Evolutionary conservation across 92 coral and sea anemone species (phyloP).

Genomic region (Desmophyllum pertusum): DNA sequence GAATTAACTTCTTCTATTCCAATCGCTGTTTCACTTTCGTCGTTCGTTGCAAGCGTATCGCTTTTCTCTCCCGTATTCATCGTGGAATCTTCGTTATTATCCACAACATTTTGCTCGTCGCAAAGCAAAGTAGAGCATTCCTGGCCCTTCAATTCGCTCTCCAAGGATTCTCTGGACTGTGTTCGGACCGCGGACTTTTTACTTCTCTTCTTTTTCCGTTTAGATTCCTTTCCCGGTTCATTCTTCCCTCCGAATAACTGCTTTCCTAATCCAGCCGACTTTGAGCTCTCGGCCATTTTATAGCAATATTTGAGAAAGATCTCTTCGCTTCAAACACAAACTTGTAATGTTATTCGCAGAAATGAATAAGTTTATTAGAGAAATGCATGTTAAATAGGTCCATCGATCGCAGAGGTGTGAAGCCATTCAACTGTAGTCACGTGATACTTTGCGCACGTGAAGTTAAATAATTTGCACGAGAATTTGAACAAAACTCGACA

Average conservation of each 20-base stretch:
- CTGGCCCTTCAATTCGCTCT: conserved; percentile 3
- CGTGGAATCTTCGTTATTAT: neutral
- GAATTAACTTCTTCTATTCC: neutral
- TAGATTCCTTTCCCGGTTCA: conserved; percentile 30
- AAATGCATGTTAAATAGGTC: conserved; percentile 31
- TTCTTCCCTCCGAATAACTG: conserved; percentile 30
- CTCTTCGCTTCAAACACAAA: neutral
- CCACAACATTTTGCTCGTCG: conserved; percentile 10
- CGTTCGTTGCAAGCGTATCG: neutral
- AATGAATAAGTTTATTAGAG: conserved; percentile 20
- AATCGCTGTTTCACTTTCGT: neutral
- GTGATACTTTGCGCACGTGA: conserved; percentile 29
- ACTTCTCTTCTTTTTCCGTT: conserved; percentile 44
- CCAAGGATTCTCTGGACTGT: neutral
- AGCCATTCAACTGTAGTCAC: conserved; percentile 17
- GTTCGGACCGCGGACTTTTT: conserved; percentile 18
- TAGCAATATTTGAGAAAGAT: neutral
- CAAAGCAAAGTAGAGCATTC: conserved; percentile 6
- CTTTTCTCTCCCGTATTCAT: neutral
- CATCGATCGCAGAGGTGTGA: conserved; percentile 13
- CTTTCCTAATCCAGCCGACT: conserved; percentile 16
- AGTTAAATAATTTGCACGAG: neutral
- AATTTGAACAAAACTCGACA: neutral
- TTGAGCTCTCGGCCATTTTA: conserved; percentile 42
- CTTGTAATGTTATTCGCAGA: conserved; percentile 17